Percentiles rank a stretch among this genome's conserved stretches.
Evolutionary conservation across 1,140 invertebrate genomes (phyloP).

Genomic region (Acromyrmex echinatior): DNA sequence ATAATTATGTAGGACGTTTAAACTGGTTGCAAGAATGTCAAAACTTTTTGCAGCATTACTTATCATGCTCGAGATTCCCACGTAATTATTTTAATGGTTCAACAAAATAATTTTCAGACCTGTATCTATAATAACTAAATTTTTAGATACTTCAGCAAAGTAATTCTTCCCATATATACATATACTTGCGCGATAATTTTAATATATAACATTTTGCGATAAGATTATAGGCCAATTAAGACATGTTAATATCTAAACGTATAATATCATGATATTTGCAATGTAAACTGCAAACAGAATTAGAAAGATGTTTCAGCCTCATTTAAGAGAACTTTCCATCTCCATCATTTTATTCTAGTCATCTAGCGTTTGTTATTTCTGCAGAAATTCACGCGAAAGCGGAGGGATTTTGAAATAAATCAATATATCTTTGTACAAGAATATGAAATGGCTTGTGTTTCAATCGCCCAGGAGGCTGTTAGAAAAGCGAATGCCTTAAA

Average conservation of each 20-base stretch:
- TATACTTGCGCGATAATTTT: not conserved
- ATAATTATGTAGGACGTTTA: not conserved
- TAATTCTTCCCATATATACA: not conserved
- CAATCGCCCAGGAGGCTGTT: not conserved
- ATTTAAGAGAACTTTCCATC: conserved; percentile 33
- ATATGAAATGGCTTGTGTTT: not conserved
- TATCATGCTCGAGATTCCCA: no score
- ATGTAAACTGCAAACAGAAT: conserved; percentile 17
- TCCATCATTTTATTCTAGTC: conserved; percentile 43
- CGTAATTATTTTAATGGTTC: no score
- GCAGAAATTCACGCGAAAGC: not conserved
- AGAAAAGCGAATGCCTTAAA: conserved; percentile 17
- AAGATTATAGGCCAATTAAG: not conserved
- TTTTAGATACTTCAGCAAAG: no score
- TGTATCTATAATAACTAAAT: no score
- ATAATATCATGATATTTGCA: not conserved
- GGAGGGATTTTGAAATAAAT: not conserved
- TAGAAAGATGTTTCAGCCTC: conserved; percentile 31
- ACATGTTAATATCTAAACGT: not conserved
- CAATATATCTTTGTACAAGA: not conserved
- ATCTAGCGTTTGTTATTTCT: not conserved
- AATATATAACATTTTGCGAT: not conserved
- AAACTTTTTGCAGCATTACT: no score
- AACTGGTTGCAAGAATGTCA: no score
- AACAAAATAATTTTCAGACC: no score